Conservation (phyloP, 2,797 vertebrate genomes). For the Phrynocephalus vlangalii region DNA sequence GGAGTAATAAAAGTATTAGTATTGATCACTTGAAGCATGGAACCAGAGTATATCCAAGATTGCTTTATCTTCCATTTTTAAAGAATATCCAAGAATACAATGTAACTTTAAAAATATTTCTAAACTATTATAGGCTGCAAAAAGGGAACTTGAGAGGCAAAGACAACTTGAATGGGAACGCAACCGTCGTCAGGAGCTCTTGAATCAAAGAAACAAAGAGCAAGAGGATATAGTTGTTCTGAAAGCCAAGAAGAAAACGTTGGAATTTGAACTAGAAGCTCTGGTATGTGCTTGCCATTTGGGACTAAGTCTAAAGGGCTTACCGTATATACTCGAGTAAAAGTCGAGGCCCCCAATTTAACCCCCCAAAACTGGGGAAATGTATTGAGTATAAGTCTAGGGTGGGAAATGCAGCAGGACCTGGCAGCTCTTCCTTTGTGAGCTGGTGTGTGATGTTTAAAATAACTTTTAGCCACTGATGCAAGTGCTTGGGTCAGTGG, state of each 20-base stretch:
- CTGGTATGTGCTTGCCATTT: slow-evolving; percentile 80
- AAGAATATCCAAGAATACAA: background rate
- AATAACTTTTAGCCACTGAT: too few relatives aligned
- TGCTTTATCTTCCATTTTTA: background rate
- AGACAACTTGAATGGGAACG: slow-evolving; percentile 90
- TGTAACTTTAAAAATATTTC: background rate
- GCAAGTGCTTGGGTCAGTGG: too few relatives aligned
- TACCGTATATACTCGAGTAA: too few relatives aligned
- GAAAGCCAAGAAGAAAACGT: slow-evolving; percentile 95
- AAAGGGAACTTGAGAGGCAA: slow-evolving; percentile 93
- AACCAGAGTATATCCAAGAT: background rate
- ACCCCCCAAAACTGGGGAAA: too few relatives aligned
- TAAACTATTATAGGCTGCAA: slow-evolving; percentile 84
- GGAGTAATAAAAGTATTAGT: background rate
- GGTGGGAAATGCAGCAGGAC: too few relatives aligned
- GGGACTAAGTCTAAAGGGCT: too few relatives aligned
- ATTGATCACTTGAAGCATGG: background rate
- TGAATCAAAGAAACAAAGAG: slow-evolving; percentile 94
- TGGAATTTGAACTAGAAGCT: slow-evolving; percentile 97
- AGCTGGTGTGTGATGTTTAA: too few relatives aligned
- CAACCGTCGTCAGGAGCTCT: slow-evolving; percentile 92
- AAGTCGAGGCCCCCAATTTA: too few relatives aligned
- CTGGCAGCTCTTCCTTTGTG: too few relatives aligned
- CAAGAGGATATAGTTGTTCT: slow-evolving; percentile 96
- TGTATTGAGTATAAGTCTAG: too few relatives aligned